These are phyloP conservation scores for Catharus fuscescens DNA, from an alignment of 2,113 vertebrate genomes.

Conservation along the genomic window DNA sequence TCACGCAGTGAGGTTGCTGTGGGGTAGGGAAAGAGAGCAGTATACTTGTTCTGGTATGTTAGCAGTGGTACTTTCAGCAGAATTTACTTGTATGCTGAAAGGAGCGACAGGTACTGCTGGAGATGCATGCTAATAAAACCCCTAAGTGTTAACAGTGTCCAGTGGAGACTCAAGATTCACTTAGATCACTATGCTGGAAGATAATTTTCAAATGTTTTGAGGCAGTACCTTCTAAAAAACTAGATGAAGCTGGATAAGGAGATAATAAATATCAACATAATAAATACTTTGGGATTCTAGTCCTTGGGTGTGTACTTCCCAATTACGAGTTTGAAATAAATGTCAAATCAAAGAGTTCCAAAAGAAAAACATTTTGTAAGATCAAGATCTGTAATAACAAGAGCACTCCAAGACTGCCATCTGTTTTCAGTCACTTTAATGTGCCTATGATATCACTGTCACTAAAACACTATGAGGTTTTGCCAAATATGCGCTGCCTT, in stretches of 20 bases:
- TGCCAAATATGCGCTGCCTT: neutral
- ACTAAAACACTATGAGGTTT: conserved; percentile 3
- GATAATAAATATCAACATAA: neutral
- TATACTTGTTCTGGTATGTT: neutral
- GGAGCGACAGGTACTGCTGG: neutral
- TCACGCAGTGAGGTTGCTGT: neutral
- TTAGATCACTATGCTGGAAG: neutral
- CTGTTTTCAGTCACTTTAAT: conserved; percentile 52
- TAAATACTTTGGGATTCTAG: neutral
- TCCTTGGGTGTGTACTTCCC: neutral
- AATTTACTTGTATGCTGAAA: neutral
- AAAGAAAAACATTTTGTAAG: conserved; percentile 7
- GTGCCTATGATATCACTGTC: neutral
- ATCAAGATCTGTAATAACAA: conserved; percentile 32
- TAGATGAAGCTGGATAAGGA: conserved; percentile 9
- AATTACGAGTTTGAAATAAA: conserved; percentile 19
- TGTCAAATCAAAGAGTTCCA: conserved; percentile 23
- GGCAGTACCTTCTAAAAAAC: neutral
- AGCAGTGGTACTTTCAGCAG: neutral
- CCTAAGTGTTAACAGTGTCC: neutral
- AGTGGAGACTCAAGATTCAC: neutral
- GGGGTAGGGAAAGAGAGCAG: neutral
- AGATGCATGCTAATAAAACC: neutral
- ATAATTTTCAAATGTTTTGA: neutral
- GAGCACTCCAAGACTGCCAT: conserved; percentile 20